Base-by-base conservation (phyloP, 2,113 vertebrate genomes). In the Ageneiosus marmoratus region DNA sequence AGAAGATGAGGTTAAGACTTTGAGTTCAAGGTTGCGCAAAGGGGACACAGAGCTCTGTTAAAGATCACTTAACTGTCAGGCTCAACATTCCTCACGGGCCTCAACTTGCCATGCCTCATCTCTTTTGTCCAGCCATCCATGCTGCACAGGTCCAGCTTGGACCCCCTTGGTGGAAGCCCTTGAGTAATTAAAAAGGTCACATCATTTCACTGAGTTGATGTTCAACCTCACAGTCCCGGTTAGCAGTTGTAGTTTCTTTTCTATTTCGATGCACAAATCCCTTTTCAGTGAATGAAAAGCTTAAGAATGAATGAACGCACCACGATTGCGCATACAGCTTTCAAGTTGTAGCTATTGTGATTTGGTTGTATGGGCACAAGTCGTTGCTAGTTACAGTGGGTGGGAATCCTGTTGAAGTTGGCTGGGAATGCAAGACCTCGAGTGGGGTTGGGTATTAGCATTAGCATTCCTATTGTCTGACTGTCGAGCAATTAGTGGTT, bases 391-490 rank as follows among this genome's bases (percentile, higher is more conserved):
- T 84, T 73, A 60, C 37, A 34, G 55, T 80, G 65, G 46, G 65
- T 74, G 73, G 51, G 60, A 72, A 67, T 65, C n/a, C 29, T 41
- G 55, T 20, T 16, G 34, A 20, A 41, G 50, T 80, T 76, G 83
- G 2, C 6, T 63, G 46, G 60, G 69, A 77, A 69, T 50, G 5
- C 50, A 58, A 41, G 51, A 22, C 13, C 34, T 81, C 22, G n/a
- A 86, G 50, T 77, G 56, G 56, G 8, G 65, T 79, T 84, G 24
- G 60, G 48, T 60, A 77, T 56, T 82, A 89, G 86, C 79, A 85
- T 85, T 84, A 89, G 86, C 78, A 85, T 85, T 86, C 32, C 29
- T 85, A 86, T 89, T 89, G 85, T 89, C 75, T 86, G 85, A 83
- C 84, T 84, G 55, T 55, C 46, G 76, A 77, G 82, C 85, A 89